Conservation (phyloP, 2,888 invertebrate species). For the Tenthredo distinguenda region DNA sequence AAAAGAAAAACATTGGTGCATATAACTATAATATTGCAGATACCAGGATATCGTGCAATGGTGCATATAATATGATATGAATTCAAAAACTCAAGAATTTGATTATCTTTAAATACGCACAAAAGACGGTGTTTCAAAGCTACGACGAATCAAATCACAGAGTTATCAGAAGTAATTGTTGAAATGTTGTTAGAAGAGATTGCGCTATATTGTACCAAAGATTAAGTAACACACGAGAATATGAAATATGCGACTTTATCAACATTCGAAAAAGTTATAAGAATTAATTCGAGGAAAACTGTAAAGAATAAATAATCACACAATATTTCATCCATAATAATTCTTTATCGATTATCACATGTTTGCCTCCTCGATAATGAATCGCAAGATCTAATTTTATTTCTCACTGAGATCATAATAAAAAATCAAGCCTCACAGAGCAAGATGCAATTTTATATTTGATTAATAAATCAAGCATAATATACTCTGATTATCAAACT, state of each 20-base stretch:
- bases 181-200: background rate
- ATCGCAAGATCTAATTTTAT: background rate
- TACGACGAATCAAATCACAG: background rate
- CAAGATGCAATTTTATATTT: constrained; percentile 13
- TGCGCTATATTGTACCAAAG: background rate
- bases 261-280: background rate
- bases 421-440: background rate
- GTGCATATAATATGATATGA: constrained; percentile 19
- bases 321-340: background rate
- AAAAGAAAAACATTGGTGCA: constrained; percentile 6
- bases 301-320: background rate
- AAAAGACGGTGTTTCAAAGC: background rate
- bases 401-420: background rate
- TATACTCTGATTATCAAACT: background rate
- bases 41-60: constrained; percentile 33
- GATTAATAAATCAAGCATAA: background rate
- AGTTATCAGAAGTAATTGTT: background rate
- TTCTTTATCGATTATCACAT: background rate
- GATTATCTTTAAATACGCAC: background rate
- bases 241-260: background rate
- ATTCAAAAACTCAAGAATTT: background rate
- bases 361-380: background rate
- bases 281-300: background rate
- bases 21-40: constrained; percentile 2
- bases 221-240: background rate